Base-by-base conservation (phyloP, 2,113 vertebrate species). In the Chauna torquata region DNA sequence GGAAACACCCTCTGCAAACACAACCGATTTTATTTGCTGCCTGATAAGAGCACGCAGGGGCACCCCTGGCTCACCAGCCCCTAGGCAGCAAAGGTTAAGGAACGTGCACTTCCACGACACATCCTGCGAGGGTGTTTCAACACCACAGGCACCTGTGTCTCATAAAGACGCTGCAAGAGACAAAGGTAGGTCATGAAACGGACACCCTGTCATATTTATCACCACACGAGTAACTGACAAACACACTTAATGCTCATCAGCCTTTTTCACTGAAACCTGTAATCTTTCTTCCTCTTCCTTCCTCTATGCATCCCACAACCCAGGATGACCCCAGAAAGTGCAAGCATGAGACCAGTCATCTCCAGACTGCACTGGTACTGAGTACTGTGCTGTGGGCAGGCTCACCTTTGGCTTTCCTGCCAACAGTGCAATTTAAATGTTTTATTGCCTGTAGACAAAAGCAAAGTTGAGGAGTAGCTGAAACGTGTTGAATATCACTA, bases 1-100 rank as follows among this genome's bases (percentile, higher is more conserved):
- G 61, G 92, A 86, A 94, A 95, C 64, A 18, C 94, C 86, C 83
- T 94, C 16, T 12, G 34, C 75, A 93, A 95, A 89, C 61, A 36
- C 25, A 90, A 77, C 69, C 66, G 12, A 36, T 84, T 88, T 94
- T 92, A 86, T 86, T 79, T 87, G 54, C 79, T 75, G 71, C 40
- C 74, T 58, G 85, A 65, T 87, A 91, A 90, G 64, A 88, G 70
- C 47, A 78, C 69, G 47, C 58, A 68, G 82, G 68, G 75, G 49
- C 11, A 59, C 58, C 49, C 58, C 49, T 34, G 69, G 77, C 59
- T 84, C 68, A 38, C 24, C 50, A 88, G 66, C 27, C 76, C 24
- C n/a, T 28, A 90, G 64, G 50, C 36, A 82, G 69, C 44, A 88
- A 69, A 57, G 69, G 79, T 38, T 45, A 70, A 0, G 1, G 68